Evolutionary conservation across 2,888 invertebrate genomes (phyloP), one percentile per base, ranked within the genome.

Genomic region (Colletes collaris): DNA sequence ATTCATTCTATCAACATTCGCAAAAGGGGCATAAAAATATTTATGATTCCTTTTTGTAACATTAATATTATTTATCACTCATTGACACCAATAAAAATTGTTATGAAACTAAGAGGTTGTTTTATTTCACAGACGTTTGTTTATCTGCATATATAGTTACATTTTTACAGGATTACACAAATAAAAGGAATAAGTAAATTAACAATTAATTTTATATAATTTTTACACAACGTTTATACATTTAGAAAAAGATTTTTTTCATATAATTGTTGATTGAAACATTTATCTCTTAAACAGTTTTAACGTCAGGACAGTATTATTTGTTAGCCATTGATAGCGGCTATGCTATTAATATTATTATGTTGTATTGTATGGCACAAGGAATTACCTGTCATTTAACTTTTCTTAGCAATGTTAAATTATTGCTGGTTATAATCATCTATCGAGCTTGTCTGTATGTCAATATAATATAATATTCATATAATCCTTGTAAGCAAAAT

Each of bases 321-420:
- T 60, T 64, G 50, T 50, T 58, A 70, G 52, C 52, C 16, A 40
- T 50, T 64, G 55, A 8, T 67, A 64, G 58, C 74, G 75, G 73
- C 73, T 55, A 69, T 56, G 69, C 85, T 73, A 83, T 82, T 81
- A 77, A 83, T 84, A 84, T 87, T 82, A 80, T 84, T 72, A 85
- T 88, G 87, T 89, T 80, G 81, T 79, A 86, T 86, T 82, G 82
- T 90, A 91, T 91, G 91, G 91, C 92, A 91, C 91, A 89, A 86
- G 86, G 81, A 87, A 85, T 82, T 85, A 83, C 76, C 10, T 13
- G 59, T 84, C 72, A 74, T 65, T 81, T 84, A 81, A 84, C 73
- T 72, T 71, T 55, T 66, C 40, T 70, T 72, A 72, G 65, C 49
- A 64, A 76, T 64, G 71, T 78, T 79, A 75, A 69, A 60, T 58